Evolutionary conservation across 2,888 invertebrate species (phyloP), one percentile per base, ranked within the genome.

Genomic region (Cremastobaeus sp.): DNA sequence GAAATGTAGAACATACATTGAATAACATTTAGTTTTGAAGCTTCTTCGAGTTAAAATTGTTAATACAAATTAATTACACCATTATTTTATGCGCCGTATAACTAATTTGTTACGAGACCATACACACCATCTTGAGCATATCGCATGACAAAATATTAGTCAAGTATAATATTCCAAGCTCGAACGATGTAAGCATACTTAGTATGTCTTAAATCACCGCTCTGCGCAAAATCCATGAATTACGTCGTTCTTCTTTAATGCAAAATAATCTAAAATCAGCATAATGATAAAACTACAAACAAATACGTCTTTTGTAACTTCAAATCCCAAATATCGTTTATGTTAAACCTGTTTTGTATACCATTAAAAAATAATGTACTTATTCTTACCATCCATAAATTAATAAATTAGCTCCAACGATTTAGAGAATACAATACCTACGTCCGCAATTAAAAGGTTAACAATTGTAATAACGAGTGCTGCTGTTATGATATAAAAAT

Each of bases 361-460:
- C 50, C 57, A 21, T 66, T 37, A 57, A 55, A 66, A 66, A 66
- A 48, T 66, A 66, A 57, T 66, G 48, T 48, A 57, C 39, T 57
- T 35, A 39, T 48, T 15, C 21, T 12, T 37, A 66, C 34, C 66
- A 41, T 48, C 66, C 39, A 57, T 57, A 55, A 57, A 66, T 55
- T 48, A 55, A 47, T 54, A 12, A 5, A 28, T 35, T 32, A n/a
- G n/a, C n/a, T n/a, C n/a, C n/a, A n/a, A n/a, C n/a, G n/a, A n/a
- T n/a, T n/a, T n/a, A n/a, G n/a, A n/a, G n/a, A n/a, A 5, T 11
- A 47, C 25, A 54, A 52, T n/a, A 34, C 18, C 30, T n/a, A 43
- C 30, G 21, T 32, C 21, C 12, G 17, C 25, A 25, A 21, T 21
- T 39, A 35, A 21, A 15, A 35, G 35, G 3, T 14, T 17, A 28